Base-by-base conservation (phyloP, 2,888 invertebrate genomes). In the Entomobrya proxima region DNA sequence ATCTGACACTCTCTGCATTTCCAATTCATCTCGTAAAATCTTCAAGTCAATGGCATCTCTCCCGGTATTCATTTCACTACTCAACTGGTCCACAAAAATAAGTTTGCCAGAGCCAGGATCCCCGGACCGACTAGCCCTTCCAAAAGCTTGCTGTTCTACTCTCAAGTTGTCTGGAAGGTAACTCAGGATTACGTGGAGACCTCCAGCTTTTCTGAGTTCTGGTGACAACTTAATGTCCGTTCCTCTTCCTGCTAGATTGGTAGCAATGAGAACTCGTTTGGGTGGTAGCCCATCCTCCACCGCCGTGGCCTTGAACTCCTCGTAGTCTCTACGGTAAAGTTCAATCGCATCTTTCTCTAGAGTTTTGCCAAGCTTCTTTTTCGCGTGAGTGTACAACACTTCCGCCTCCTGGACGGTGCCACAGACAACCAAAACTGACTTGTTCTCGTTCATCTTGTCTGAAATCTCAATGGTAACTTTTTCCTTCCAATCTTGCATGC, bases 241-340 rank as follows among this genome's bases (percentile, higher is more conserved):
- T 9, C 92, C 92, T 27, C 92, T 87, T 15, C 92, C 92, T 15
- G 92, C 92, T 2, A 92, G 80, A 82, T 92, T 92, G 5, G 92
- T 92, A 9, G 92, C 89, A n/a, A 92, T 90, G 5, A 92, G 11
- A 50, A 13, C 84, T 6, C 91, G 76, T 77, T 35, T 64, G 84
- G 27, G 7, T 7, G 13, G 24, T 3, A 64, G 64, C 18, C 3
- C 2, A 30, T 30, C 5, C 21, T 32, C 44, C n/a, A 7, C 21
- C 3, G 5, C 47, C 7, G 30, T 52, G 18, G 11, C 21, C 18
- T 13, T 2, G 27, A 72, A 72, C 18, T 11, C 2, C 30, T 72
- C 69, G 21, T 72, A 37, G 44, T 72, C 44, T 24, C 69, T 15
- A 7, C 40, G 3, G 15, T 75, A 47, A 30, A 75, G 15, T 18